Conservation (phyloP, 2,888 invertebrate genomes). For the Eupithecia pulchellata region DNA sequence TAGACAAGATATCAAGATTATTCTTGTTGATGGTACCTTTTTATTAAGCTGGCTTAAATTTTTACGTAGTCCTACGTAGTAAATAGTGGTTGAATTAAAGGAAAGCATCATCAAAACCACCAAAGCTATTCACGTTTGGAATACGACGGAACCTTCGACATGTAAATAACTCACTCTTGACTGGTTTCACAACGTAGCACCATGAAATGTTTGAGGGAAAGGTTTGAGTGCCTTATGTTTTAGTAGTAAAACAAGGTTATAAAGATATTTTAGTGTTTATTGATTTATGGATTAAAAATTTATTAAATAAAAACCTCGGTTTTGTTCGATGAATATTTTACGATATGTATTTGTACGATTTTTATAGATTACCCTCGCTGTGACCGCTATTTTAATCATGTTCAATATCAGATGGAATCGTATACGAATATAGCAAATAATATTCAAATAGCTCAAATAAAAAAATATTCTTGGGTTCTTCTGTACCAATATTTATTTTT, state of each 20-base stretch:
- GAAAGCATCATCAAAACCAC: not conserved
- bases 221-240: constrained; percentile 1
- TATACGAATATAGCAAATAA: too few species aligned
- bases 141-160: constrained; percentile 2
- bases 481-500: too few species aligned
- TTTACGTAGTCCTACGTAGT: too few species aligned
- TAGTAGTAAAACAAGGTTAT: constrained; percentile 6
- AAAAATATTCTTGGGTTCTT: too few species aligned
- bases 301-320: not conserved
- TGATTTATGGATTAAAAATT: not conserved
- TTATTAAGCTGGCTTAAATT: too few species aligned
- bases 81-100: not conserved
- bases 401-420: too few species aligned
- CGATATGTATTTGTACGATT: too few species aligned
- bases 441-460: too few species aligned
- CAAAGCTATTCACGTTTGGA: not conserved
- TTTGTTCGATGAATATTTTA: not conserved
- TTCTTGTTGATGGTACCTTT: too few species aligned
- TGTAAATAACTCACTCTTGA: not conserved
- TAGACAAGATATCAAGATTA: too few species aligned
- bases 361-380: too few species aligned
- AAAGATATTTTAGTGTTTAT: constrained; percentile 5
- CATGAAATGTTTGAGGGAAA: constrained; percentile 11
- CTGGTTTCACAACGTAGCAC: not conserved
- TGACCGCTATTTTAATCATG: too few species aligned